Evolutionary conservation across 2,888 invertebrate genomes (phyloP).

Genomic region (Drosophila austrosaltans): DNA sequence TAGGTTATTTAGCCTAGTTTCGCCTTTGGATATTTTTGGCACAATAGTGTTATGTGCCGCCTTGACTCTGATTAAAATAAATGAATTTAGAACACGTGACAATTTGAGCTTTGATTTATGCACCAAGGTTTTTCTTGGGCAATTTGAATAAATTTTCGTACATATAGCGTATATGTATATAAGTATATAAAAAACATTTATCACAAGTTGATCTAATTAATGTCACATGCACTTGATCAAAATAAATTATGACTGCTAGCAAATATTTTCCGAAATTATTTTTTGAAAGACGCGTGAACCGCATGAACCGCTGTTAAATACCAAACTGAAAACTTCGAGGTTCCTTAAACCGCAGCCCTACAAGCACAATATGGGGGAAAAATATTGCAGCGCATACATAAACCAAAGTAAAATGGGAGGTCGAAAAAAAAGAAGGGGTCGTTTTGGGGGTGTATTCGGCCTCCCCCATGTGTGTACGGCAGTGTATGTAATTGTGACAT

Average conservation of each 20-base stretch:
- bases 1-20: slow-evolving; percentile 63
- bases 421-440: background rate
- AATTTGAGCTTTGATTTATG: slow-evolving; percentile 66
- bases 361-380: slow-evolving; percentile 61
- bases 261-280: slow-evolving; percentile 48
- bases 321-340: slow-evolving; percentile 49
- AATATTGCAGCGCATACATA: slow-evolving; percentile 71
- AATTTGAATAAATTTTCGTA: slow-evolving; percentile 68
- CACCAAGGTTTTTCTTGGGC: slow-evolving; percentile 43
- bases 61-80: slow-evolving; percentile 65
- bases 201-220: slow-evolving; percentile 71
- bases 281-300: slow-evolving; percentile 52
- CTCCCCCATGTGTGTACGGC: slow-evolving; percentile 1
- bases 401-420: slow-evolving; percentile 54
- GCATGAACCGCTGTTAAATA: slow-evolving; percentile 58
- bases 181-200: slow-evolving; percentile 61
- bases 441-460: background rate
- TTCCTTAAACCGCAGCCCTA: slow-evolving; percentile 50
- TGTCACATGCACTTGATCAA: slow-evolving; percentile 51
- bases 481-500: slow-evolving; percentile 46
- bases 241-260: slow-evolving; percentile 50
- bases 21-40: slow-evolving; percentile 49
- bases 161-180: slow-evolving; percentile 39
- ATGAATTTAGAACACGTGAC: slow-evolving; percentile 76
- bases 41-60: slow-evolving; percentile 40